Evolutionary conservation across 37 sponge, comb jelly and placozoan genomes (phyloP).

Genomic region (Mnemiopsis leidyi): DNA sequence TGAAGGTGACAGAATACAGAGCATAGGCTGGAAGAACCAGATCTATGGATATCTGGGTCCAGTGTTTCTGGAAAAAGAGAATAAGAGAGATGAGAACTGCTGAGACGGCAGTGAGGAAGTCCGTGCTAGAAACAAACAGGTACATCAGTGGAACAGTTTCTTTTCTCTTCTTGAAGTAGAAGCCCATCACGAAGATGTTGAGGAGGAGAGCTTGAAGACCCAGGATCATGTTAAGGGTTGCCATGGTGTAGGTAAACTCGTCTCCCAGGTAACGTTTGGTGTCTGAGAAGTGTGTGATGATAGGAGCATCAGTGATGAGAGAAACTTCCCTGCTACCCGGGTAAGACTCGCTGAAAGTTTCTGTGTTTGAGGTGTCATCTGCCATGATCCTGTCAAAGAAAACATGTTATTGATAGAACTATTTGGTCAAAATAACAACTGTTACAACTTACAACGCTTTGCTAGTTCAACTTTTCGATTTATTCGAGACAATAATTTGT

Average conservation of each 20-base stretch:
- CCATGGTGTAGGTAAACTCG: not conserved
- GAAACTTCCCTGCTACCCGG: no score
- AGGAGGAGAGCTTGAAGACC: slow-evolving; percentile 10
- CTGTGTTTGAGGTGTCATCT: no score
- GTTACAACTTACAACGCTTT: no score
- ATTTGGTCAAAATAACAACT: no score
- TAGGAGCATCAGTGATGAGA: no score
- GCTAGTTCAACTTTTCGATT: no score
- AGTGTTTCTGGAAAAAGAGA: not conserved
- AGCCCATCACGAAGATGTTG: not conserved
- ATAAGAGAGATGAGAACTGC: not conserved
- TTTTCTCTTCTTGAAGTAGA: slow-evolving; percentile 26
- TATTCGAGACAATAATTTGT: not conserved
- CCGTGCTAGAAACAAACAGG: not conserved
- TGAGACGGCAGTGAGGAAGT: not conserved
- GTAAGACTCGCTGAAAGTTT: no score
- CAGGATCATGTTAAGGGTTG: not conserved
- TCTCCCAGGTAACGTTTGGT: not conserved
- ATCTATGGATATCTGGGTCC: not conserved
- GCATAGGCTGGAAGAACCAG: not conserved
- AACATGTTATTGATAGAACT: no score
- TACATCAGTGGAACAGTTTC: slow-evolving; percentile 40
- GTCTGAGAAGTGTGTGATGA: not conserved
- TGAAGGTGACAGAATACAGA: not conserved
- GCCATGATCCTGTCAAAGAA: no score